Evolutionary conservation across 1,140 invertebrate genomes (phyloP).

Genomic region (Aphaenogaster rudis): DNA sequence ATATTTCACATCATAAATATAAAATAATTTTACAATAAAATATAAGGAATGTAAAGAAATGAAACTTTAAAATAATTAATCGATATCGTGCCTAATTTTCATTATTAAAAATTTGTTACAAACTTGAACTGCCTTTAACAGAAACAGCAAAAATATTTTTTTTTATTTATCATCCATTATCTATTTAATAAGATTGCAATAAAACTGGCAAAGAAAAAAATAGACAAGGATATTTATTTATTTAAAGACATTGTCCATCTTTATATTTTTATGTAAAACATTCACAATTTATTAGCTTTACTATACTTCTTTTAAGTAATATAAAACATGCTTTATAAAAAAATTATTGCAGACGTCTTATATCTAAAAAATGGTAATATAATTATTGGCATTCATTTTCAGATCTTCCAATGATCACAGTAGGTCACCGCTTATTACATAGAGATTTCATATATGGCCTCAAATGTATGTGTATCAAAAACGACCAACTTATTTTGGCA

Average conservation of each 20-base stretch:
- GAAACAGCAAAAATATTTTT: neutral
- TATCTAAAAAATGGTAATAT: slow-evolving; percentile 20
- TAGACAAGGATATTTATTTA: slow-evolving; percentile 26
- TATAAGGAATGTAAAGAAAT: slow-evolving; percentile 3
- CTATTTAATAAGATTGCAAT: slow-evolving; percentile 21
- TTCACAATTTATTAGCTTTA: slow-evolving; percentile 26
- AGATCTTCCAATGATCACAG: slow-evolving; percentile 36
- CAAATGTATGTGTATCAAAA: slow-evolving; percentile 31
- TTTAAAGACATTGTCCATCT: neutral
- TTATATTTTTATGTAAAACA: slow-evolving; percentile 46
- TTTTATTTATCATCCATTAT: slow-evolving; percentile 22
- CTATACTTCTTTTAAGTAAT: neutral
- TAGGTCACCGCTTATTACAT: neutral
- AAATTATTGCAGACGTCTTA: slow-evolving; percentile 28
- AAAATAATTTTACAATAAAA: slow-evolving; percentile 40
- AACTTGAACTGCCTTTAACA: slow-evolving; percentile 15
- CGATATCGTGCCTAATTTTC: slow-evolving; percentile 10
- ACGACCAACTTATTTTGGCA: slow-evolving; percentile 39
- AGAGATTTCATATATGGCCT: slow-evolving; percentile 3
- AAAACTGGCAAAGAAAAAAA: slow-evolving; percentile 23
- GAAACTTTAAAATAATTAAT: slow-evolving; percentile 14
- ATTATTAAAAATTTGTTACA: slow-evolving; percentile 19
- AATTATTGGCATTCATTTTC: slow-evolving; percentile 7
- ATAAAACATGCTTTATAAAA: slow-evolving; percentile 15
- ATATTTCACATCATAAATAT: slow-evolving; percentile 14